Conservation (phyloP, 2,888 invertebrate species). For the Ecdyonurus torrentis region DNA sequence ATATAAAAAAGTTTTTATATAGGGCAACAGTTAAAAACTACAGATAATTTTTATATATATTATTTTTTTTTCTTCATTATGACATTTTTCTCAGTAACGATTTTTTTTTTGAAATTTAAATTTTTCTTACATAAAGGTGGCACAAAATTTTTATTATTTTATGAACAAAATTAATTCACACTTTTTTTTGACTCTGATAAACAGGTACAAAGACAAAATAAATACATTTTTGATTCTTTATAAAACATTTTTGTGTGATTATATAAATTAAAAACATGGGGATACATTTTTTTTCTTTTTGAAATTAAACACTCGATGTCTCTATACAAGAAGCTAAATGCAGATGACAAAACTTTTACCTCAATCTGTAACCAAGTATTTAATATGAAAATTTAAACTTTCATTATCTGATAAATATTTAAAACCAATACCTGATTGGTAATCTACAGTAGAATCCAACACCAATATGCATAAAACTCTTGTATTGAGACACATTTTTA, state of each 20-base stretch:
- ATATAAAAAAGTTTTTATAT: neutral
- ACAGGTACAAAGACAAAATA: neutral
- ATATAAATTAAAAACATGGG: neutral
- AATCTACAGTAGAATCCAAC: too few relatives aligned
- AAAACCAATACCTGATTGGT: too few relatives aligned
- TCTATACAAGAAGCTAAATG: too few relatives aligned
- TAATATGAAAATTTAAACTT: too few relatives aligned
- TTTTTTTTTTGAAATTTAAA: neutral
- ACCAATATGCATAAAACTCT: too few relatives aligned
- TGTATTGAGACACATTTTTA: neutral
- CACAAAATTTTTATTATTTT: neutral
- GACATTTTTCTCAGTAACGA: too few relatives aligned
- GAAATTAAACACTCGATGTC: neutral
- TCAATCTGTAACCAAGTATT: too few relatives aligned
- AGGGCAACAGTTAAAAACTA: conserved; percentile 2
- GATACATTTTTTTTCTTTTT: neutral
- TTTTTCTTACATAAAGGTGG: neutral
- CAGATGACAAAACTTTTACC: too few relatives aligned
- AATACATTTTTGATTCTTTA: too few relatives aligned
- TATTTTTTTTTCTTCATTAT: neutral
- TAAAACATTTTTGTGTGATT: too few relatives aligned
- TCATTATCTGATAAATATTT: too few relatives aligned
- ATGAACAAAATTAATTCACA: neutral
- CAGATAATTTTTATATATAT: too few relatives aligned
- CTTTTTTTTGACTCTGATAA: neutral